phyloP scores from a whole-genome alignment of 1,140 invertebrate genomes.

The Ptiloglossa arizonensis region DNA sequence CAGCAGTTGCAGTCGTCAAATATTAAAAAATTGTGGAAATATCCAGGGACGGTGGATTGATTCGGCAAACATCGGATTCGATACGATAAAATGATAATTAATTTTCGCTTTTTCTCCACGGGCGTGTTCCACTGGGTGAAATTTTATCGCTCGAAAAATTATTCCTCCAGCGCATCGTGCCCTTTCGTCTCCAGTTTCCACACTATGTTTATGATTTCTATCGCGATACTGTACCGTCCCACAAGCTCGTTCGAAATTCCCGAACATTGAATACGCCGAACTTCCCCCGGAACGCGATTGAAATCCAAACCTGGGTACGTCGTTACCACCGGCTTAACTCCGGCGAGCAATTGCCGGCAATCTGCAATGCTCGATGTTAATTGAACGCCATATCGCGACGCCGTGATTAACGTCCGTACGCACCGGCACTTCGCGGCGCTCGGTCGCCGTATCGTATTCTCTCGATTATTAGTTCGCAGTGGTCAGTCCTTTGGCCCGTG shows the following conservation, averaged over 20 bases:
- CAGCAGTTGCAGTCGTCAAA: too few relatives aligned
- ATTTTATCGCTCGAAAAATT: too few relatives aligned
- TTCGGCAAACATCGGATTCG: too few relatives aligned
- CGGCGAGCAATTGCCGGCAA: constrained; percentile 6
- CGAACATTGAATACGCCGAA: not conserved
- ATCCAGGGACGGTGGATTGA: too few relatives aligned
- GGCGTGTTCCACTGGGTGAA: not conserved
- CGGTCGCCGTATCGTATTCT: not conserved
- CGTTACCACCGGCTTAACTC: constrained; percentile 16
- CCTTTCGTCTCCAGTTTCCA: not conserved
- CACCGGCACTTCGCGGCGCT: not conserved
- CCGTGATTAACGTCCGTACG: not conserved
- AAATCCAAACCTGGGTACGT: constrained; percentile 18
- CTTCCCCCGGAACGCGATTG: not conserved
- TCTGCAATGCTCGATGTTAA: constrained; percentile 5
- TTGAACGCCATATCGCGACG: constrained; percentile 13
- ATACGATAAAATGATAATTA: not conserved
- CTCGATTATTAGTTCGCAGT: not conserved
- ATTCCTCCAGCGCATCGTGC: too few relatives aligned
- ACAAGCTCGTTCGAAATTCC: not conserved
- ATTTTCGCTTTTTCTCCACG: not conserved
- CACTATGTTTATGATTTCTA: not conserved
- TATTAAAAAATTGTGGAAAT: too few relatives aligned
- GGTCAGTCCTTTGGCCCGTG: not conserved
- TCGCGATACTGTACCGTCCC: not conserved